These are phyloP conservation scores for Delia radicum DNA, from an alignment of 1,140 invertebrate genomes.

Conservation along the genomic window DNA sequence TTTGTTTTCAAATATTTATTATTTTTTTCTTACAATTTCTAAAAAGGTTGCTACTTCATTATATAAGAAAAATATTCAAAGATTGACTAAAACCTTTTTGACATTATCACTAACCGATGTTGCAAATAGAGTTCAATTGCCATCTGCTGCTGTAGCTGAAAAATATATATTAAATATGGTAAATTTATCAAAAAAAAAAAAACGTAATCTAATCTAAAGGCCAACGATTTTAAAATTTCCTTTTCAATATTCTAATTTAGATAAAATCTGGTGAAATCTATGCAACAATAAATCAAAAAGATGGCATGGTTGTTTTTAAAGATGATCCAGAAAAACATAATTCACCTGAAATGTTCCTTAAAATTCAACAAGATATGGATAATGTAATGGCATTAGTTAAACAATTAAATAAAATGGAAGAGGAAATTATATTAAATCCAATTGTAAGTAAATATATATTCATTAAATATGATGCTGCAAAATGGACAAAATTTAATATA, in stretches of 20 bases:
- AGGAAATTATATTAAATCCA: conserved; percentile 89
- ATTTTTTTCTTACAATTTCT: no score
- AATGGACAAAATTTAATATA: no score
- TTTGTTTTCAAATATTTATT: no score
- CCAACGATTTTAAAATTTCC: neutral
- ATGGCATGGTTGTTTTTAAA: conserved; percentile 96
- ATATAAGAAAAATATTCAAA: conserved; percentile 96
- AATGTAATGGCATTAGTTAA: conserved; percentile 83
- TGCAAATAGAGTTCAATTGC: conserved; percentile 83
- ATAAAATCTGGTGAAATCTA: conserved; percentile 97
- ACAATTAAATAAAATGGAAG: conserved; percentile 88
- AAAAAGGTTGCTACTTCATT: conserved; percentile 79
- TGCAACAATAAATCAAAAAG: conserved; percentile 96
- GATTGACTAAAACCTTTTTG: conserved; percentile 95
- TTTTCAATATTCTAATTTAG: conserved; percentile 57
- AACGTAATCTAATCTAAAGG: neutral
- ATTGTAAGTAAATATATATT: conserved; percentile 61
- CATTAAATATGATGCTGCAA: conserved; percentile 8
- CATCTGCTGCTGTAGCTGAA: conserved; percentile 84
- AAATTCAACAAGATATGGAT: conserved; percentile 85
- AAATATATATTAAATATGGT: conserved; percentile 95
- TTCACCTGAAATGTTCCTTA: conserved; percentile 79
- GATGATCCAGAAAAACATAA: conserved; percentile 96
- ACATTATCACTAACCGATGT: conserved; percentile 93
- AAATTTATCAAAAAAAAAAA: conserved; percentile 33